Percentiles rank a stretch among this genome's conserved stretches.
Conservation (phyloP, 2,888 invertebrate genomes). For the Dasypogon diadema region DNA sequence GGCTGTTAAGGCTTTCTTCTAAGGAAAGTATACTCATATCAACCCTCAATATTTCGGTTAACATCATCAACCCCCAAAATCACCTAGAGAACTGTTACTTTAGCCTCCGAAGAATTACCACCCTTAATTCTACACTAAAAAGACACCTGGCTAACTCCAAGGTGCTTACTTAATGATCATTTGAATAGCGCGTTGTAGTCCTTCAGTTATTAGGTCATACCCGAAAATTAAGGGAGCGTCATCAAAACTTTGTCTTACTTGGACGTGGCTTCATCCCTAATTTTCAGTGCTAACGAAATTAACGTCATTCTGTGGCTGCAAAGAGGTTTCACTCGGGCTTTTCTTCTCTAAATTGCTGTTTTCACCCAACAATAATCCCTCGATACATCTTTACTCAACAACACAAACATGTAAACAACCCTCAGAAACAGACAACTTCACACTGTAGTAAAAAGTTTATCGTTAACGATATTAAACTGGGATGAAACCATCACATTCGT, state of each 20-base stretch:
- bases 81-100: slow-evolving; percentile 15
- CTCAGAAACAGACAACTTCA: slow-evolving; percentile 43
- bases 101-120: neutral
- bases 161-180: slow-evolving; percentile 36
- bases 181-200: slow-evolving; percentile 28
- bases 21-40: too few species aligned
- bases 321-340: slow-evolving; percentile 33
- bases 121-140: neutral
- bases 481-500: slow-evolving; percentile 36
- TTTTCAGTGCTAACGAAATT: slow-evolving; percentile 37
- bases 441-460: slow-evolving; percentile 44
- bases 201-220: slow-evolving; percentile 37
- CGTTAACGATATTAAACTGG: slow-evolving; percentile 38
- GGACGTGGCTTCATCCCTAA: slow-evolving; percentile 38
- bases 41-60: neutral
- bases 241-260: slow-evolving; percentile 40
- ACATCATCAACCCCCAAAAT: slow-evolving; percentile 23
- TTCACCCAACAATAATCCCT: slow-evolving; percentile 39
- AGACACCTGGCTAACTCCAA: slow-evolving; percentile 26
- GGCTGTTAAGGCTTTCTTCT: too few species aligned
- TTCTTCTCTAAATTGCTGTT: slow-evolving; percentile 41
- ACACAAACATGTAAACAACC: slow-evolving; percentile 39
- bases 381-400: slow-evolving; percentile 34
- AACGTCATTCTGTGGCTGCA: slow-evolving; percentile 39
- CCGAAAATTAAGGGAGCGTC: slow-evolving; percentile 25